Percentiles rank a stretch among this genome's conserved stretches.
These are phyloP conservation scores for Otolemur crassicaudatus DNA, from an alignment of 2,797 vertebrate species.

Conservation along the genomic window DNA sequence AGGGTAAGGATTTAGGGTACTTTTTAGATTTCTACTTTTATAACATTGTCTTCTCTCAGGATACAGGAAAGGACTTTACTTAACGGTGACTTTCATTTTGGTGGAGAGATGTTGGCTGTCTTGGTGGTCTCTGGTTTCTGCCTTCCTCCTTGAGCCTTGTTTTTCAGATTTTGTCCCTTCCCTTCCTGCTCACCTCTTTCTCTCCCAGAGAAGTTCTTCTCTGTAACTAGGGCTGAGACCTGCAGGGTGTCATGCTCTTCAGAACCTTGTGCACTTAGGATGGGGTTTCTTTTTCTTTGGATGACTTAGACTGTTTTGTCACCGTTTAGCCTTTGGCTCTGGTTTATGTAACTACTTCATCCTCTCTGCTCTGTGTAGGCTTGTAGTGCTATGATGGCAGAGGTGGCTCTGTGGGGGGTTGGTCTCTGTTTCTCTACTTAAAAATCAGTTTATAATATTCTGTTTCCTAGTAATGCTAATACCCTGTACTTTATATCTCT, in stretches of 20 bases:
- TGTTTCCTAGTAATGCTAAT: conserved; percentile 29
- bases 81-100: not conserved
- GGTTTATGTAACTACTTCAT: not conserved
- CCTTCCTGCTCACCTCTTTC: not conserved
- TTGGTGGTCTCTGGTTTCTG: not conserved
- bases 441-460: not conserved
- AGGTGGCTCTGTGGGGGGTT: not conserved
- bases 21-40: not conserved
- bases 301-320: not conserved
- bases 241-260: not conserved
- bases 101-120: not conserved
- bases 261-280: not conserved
- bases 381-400: not conserved
- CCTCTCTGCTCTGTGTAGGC: not conserved
- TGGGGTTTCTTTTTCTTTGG: not conserved
- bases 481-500: not conserved
- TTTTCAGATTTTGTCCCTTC: not conserved
- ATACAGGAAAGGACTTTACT: not conserved
- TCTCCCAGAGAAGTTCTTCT: not conserved
- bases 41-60: not conserved
- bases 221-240: not conserved
- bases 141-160: not conserved
- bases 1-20: not conserved
- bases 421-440: not conserved
- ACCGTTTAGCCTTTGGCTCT: not conserved